Evolutionary conservation across 2,888 invertebrate genomes (phyloP), one percentile per base, ranked within the genome.

Genomic region (Thalpophila matura): DNA sequence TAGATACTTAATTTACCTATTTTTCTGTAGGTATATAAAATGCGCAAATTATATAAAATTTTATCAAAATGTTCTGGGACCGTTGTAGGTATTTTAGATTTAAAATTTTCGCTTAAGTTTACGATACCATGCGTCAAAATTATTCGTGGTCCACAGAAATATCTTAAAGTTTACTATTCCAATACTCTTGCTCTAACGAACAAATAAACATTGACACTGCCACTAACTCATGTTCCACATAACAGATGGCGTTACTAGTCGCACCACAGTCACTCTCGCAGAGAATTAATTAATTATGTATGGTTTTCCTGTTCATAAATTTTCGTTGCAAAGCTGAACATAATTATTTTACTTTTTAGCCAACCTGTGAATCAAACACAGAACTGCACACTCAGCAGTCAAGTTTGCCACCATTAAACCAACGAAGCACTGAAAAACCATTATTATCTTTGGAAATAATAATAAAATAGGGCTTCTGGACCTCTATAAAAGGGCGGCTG

Each of bases 181-280:
- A 14, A 35, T 20, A 14, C 3, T 22, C n/a, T 16, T 12, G n/a
- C 3, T 33, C 18, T 2, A 6, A 22, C 10, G 9, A 29, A 6
- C 10, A 10, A 6, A 22, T 9, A 6, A 29, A 6, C 10, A 10
- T 12, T 42, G 1, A 10, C 14, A 22, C 4, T 16, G n/a, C 1
- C 9, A 40, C 26, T 40, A 56, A 40, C 61, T 56, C 58, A 2
- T 0, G 14, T 29, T 35, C 6, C 7, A 0, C 12, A 16, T 24
- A 58, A 70, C 60, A 76, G 78, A 63, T 76, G 66, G 60, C 65
- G 63, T 14, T 61, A 38, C 16, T 6, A 31, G 49, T 45, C 29
- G 5, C 45, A n/a, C 9, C 29, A n/a, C 12, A 14, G 16, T 45
- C 37, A 31, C 5, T 35, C 16, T 5, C 16, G 7, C 12, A 16